Evolutionary conservation across 1,140 invertebrate genomes (phyloP), one percentile per base, ranked within the genome.

Genomic region (Drosophila littoralis): DNA sequence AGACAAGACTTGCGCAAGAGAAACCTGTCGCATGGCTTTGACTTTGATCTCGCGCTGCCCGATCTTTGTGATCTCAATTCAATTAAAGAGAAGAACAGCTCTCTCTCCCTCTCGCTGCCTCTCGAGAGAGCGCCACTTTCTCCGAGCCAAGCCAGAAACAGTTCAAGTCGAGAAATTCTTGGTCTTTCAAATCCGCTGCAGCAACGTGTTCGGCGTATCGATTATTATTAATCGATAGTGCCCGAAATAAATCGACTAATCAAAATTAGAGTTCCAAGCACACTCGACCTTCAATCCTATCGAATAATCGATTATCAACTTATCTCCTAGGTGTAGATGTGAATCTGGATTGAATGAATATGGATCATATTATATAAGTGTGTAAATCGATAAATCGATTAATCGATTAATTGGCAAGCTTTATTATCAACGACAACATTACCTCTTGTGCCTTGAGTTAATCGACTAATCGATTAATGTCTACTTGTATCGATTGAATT

Each of bases 21-120:
- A 80, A 83, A 81, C 77, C 68, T 70, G 81, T 77, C 72, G 72
- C 71, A 63, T 54, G 61, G 35, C 35, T 38, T 43, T 64, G 42
- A 15, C 60, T 57, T 35, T 71, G 68, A 64, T 65, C 64, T 50
- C 45, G 33, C 7, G 33, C 32, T 36, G 50, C 10, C 36, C 54
- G 54, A 67, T 61, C 65, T 70, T 40, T 58, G 43, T 71, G 73
- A 72, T 65, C 70, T 60, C 70, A 54, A 67, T 77, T 73, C 74
- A 61, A 77, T 73, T 77, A 77, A 77, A 61, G 32, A 52, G 48
- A 57, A 40, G 54, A 52, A 58, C 36, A 10, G 35, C 45, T 42
- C 55, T 48, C 79, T 67, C 64, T 67, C 74, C 52, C 50, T 58
- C 48, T 54, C 42, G 46, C 22, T 13, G 12, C 36, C 43, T 46